Evolutionary conservation across 2,113 vertebrate genomes (phyloP).

Genomic region (Oreochromis aureus): DNA sequence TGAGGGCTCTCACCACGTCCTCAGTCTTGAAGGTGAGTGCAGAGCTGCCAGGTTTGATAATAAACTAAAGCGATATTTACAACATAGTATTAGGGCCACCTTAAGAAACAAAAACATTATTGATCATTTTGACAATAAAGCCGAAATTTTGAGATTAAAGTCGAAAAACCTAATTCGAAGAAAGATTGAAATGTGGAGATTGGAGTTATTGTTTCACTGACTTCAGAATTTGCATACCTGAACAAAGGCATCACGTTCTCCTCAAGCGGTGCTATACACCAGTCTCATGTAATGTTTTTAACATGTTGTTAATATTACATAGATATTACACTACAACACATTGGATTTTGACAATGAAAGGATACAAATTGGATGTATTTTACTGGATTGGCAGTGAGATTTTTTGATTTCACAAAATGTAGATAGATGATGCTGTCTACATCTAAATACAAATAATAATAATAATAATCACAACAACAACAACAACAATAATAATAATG

Average conservation of each 20-base stretch:
- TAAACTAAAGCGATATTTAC: not conserved
- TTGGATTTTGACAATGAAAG: not conserved
- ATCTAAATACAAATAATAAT: not conserved
- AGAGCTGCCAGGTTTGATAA: not conserved
- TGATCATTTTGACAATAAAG: not conserved
- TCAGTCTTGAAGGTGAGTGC: not conserved
- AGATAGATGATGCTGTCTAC: not conserved
- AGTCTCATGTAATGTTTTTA: not conserved
- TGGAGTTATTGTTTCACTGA: not conserved
- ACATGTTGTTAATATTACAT: not conserved
- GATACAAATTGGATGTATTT: not conserved
- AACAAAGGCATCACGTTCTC: not conserved
- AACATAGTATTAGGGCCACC: not conserved
- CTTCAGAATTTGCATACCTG: not conserved
- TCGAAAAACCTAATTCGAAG: not conserved
- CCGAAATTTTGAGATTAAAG: not conserved
- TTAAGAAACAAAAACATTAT: not conserved
- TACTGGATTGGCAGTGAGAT: not conserved
- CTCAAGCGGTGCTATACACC: not conserved
- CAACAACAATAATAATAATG: not conserved
- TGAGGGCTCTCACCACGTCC: not conserved
- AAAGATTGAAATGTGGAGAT: not conserved
- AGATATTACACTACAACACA: not conserved
- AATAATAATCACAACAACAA: not conserved
- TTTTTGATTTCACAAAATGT: not conserved